A percentile compares a stretch with the other conserved stretches of the same genome.
phyloP scores from a whole-genome alignment of 2,113 vertebrate genomes.

The Sinocyclocheilus grahami region DNA sequence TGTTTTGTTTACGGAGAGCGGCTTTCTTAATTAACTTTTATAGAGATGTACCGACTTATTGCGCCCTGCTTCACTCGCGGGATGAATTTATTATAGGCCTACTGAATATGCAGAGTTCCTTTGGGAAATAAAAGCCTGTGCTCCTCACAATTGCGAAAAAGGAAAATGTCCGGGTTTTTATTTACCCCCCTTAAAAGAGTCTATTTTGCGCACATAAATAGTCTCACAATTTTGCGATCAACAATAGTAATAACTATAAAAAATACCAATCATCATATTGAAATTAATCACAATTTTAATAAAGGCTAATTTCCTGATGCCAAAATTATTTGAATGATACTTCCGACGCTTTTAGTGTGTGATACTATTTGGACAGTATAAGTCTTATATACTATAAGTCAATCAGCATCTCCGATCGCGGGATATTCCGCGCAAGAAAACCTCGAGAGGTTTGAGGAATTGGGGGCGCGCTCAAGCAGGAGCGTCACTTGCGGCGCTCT shows the following conservation, averaged over 20 bases:
- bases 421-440: not conserved
- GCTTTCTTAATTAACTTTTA: slow-evolving; percentile 55
- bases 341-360: not conserved
- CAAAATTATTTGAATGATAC: not conserved
- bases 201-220: not conserved
- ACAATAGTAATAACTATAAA: slow-evolving; percentile 25
- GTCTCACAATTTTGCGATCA: not conserved
- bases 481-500: slow-evolving; percentile 15
- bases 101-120: slow-evolving; percentile 46
- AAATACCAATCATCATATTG: slow-evolving; percentile 37
- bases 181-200: not conserved
- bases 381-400: not conserved
- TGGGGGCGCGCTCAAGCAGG: slow-evolving; percentile 10
- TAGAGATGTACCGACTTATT: slow-evolving; percentile 49
- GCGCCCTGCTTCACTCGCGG: slow-evolving; percentile 24
- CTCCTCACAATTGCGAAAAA: slow-evolving; percentile 30
- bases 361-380: not conserved
- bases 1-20: slow-evolving; percentile 28
- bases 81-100: slow-evolving; percentile 46
- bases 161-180: not conserved
- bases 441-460: slow-evolving; percentile 6
- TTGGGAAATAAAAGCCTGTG: slow-evolving; percentile 48
- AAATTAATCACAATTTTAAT: not conserved
- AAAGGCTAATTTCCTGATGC: not conserved
- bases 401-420: not conserved